phyloP scores from a whole-genome alignment of 1,140 invertebrate species.

The Bombus pascuorum region DNA sequence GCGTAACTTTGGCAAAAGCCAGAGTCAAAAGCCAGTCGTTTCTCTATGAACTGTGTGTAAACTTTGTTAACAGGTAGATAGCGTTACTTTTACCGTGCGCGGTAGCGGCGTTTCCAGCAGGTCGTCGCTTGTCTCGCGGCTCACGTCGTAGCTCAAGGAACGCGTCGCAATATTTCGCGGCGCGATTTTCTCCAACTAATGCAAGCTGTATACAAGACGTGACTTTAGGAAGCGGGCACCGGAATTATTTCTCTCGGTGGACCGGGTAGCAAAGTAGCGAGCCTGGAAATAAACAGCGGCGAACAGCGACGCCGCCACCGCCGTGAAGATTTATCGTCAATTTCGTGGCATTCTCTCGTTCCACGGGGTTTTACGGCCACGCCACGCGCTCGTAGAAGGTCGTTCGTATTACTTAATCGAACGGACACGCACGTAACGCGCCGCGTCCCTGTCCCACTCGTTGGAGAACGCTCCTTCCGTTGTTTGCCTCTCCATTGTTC shows the following conservation, averaged over 20 bases:
- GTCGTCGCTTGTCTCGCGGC: neutral
- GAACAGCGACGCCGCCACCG: neutral
- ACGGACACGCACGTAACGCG: conserved; percentile 31
- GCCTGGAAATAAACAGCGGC: conserved; percentile 40
- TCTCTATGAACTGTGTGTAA: neutral
- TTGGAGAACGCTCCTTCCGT: neutral
- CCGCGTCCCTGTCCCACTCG: neutral
- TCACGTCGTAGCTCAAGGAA: conserved; percentile 16
- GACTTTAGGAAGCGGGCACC: conserved; percentile 31
- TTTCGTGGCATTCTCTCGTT: conserved; percentile 34
- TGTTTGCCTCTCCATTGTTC: conserved; percentile 15
- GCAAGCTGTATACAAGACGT: conserved; percentile 37
- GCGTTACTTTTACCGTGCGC: neutral
- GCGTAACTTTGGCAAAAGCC: neutral
- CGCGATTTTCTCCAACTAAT: conserved; percentile 45
- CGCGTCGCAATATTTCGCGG: conserved; percentile 41
- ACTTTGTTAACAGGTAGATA: neutral
- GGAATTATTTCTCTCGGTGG: conserved; percentile 41
- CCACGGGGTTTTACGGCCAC: conserved; percentile 30
- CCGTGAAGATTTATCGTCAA: conserved; percentile 48
- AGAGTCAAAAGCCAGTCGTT: neutral
- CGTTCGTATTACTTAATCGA: conserved; percentile 49
- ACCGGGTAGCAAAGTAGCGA: neutral
- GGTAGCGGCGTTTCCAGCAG: neutral
- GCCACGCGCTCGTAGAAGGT: conserved; percentile 41